Percentiles rank a stretch among this genome's conserved stretches.
Conservation (phyloP, 2,797 vertebrate species). For the Acanthurus lineatus region DNA sequence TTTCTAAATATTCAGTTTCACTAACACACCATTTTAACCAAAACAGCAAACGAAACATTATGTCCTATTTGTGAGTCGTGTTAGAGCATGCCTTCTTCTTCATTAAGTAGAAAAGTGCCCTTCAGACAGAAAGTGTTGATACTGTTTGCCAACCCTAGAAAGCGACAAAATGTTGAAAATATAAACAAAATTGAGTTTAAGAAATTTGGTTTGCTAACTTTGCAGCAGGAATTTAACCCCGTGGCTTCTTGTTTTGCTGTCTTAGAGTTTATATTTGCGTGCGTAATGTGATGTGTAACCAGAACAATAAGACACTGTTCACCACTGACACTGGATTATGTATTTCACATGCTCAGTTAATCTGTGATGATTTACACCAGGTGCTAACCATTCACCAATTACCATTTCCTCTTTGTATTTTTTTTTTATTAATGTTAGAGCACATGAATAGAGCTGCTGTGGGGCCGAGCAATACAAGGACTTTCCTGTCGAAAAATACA, state of each 20-base stretch:
- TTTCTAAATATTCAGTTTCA: no score
- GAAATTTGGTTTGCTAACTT: background rate
- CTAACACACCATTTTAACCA: background rate
- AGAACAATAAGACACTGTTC: constrained; percentile 3
- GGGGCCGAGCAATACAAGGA: background rate
- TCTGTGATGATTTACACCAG: background rate
- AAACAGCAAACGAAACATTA: background rate
- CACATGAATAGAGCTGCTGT: background rate
- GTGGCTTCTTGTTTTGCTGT: background rate
- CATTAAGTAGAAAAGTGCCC: background rate
- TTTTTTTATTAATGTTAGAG: background rate
- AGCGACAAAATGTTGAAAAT: background rate
- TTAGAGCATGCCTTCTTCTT: no score
- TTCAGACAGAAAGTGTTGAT: background rate
- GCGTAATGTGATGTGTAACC: background rate
- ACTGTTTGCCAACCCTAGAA: background rate
- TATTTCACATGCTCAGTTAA: constrained; percentile 8
- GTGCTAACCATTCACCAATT: background rate
- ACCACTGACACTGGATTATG: background rate
- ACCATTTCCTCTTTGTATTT: background rate
- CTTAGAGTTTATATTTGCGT: background rate
- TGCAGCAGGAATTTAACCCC: background rate
- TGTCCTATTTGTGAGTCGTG: background rate
- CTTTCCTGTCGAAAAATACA: background rate
- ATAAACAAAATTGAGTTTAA: background rate